These are phyloP conservation scores for Cossypha polioptera DNA, from an alignment of 2,797 vertebrate species.

Conservation along the genomic window DNA sequence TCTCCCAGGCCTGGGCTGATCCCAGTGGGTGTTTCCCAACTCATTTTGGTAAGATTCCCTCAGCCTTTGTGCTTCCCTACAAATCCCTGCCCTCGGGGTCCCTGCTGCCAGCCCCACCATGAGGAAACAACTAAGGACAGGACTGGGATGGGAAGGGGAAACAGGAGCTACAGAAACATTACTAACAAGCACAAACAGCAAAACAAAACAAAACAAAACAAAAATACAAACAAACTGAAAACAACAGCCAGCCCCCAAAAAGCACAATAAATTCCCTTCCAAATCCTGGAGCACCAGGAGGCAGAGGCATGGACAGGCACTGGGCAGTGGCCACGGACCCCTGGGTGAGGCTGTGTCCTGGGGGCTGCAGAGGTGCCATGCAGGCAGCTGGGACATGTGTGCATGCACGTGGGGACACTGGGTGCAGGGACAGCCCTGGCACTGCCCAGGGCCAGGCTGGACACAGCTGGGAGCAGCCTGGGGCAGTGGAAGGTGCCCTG, in stretches of 20 bases:
- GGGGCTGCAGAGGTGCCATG: conserved; percentile 25
- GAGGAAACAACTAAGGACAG: conserved; percentile 41
- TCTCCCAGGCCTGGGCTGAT: not conserved
- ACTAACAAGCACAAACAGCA: conserved; percentile 73
- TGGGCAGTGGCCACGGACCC: fast-evolving
- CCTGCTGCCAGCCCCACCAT: not conserved
- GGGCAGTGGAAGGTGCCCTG: not conserved
- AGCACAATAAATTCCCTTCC: conserved; percentile 59
- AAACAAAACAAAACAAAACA: conserved; percentile 55
- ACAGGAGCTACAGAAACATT: conserved; percentile 55
- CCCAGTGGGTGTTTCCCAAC: fast-evolving
- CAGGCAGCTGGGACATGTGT: conserved; percentile 2
- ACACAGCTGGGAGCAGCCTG: not conserved
- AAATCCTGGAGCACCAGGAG: not conserved
- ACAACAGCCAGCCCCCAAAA: conserved; percentile 70
- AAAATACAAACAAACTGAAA: conserved; percentile 62
- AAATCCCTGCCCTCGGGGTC: not conserved
- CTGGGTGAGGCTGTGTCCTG: not conserved
- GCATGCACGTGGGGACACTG: not conserved
- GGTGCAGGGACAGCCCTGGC: fast-evolving
- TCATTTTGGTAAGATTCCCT: fast-evolving
- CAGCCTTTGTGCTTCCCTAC: not conserved
- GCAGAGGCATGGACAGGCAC: not conserved
- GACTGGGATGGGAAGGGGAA: conserved; percentile 14
- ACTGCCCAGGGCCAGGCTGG: not conserved